Evolutionary conservation across 1,140 invertebrate species (phyloP), one percentile per base, ranked within the genome.

Genomic region (Mycetomoellerius zeteki): DNA sequence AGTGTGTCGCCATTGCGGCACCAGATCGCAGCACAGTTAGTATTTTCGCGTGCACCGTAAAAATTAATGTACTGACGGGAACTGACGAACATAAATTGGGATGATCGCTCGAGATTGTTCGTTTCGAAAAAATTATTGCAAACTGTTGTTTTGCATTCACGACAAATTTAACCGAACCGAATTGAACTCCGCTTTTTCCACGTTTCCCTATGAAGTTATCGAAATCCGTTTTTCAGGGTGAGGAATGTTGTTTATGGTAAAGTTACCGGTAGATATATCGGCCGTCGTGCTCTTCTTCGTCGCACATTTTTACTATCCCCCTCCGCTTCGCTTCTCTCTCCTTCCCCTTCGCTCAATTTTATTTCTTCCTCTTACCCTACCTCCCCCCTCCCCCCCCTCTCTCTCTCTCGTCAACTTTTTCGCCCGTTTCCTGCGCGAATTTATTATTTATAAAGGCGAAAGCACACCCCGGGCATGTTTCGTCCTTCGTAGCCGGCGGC

Each of bases 361-460:
- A 33, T 60, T 10, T 52, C 30, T 3, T 7, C 50, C 27, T 24
- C 21, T 19, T 12, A 0, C 14, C 3, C 19, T 52, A n/a, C 14
- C 62, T 65, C 10, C 3, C 14, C 33, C 6, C 33, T 0, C 6
- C 21, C 65, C 24, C 37, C 24, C 75, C 16, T 52, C 19, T 33
- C 50, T 75, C 84, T 85, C 65, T 67, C 58, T 50, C 80, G 69
- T 84, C 69, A 75, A 73, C 27, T 73, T 84, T 75, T 84, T 60
- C 80, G 62, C 78, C 16, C 50, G 54, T 84, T 75, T 84, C 54
- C 62, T 62, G 30, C 81, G 85, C 89, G 86, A 94, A 95, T 95
- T 94, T 95, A 95, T 95, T 95, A 95, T 95, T 94, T 94, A 95
- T 93, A 93, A 93, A 94, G 90, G 90, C 89, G 85, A 92, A 92